These are phyloP conservation scores for Apamea epomidion DNA, from an alignment of 2,888 invertebrate species.

Conservation along the genomic window DNA sequence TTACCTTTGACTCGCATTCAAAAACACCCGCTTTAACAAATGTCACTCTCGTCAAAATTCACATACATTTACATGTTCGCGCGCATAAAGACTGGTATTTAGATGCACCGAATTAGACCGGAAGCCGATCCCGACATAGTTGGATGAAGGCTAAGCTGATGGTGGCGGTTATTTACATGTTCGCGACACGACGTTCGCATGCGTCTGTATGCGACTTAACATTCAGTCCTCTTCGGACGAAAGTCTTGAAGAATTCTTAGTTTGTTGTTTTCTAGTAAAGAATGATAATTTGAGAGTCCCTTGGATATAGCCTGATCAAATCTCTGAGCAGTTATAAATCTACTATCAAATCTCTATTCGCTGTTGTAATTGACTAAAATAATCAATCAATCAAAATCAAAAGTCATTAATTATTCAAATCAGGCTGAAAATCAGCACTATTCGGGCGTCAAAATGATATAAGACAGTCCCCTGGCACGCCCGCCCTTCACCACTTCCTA, in stretches of 20 bases:
- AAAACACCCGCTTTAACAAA: constrained; percentile 16
- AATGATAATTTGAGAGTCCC: too few species aligned
- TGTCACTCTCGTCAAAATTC: not conserved
- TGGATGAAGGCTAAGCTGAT: not conserved
- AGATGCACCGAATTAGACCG: too few species aligned
- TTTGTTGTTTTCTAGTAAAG: not conserved
- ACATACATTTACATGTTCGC: constrained; percentile 23
- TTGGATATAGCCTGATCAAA: not conserved
- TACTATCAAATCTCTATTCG: not conserved
- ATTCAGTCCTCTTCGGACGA: not conserved
- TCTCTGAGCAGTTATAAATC: not conserved
- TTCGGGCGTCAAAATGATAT: too few species aligned
- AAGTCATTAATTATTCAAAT: too few species aligned
- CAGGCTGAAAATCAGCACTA: too few species aligned
- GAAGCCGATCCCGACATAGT: not conserved
- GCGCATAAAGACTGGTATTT: too few species aligned
- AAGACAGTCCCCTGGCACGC: too few species aligned
- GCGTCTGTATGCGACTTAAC: not conserved
- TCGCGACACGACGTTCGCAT: not conserved
- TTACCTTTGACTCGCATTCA: constrained; percentile 13
- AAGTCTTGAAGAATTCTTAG: constrained; percentile 1
- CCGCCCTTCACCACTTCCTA: too few species aligned
- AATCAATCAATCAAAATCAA: too few species aligned
- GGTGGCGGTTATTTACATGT: too few species aligned
- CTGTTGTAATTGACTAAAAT: not conserved